phyloP scores from a whole-genome alignment of 2,113 vertebrate genomes.

The Amphilophus citrinellus region DNA sequence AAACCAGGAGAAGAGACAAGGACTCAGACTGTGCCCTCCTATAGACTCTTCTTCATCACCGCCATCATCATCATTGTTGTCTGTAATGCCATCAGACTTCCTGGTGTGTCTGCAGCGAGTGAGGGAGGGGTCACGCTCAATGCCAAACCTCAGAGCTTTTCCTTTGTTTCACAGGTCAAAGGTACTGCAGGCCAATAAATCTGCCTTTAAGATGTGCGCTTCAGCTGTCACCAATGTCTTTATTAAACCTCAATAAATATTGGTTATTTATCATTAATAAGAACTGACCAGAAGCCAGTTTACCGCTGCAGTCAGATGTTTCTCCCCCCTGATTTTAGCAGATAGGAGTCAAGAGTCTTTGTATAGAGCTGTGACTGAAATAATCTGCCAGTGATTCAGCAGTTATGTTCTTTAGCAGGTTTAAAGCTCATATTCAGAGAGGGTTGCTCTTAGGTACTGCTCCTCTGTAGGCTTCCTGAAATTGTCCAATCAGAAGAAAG shows the following conservation, averaged over 20 bases:
- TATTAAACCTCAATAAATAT: conserved; percentile 3
- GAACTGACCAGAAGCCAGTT: background rate
- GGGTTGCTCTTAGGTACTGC: background rate
- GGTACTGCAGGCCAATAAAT: background rate
- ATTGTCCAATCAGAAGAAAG: background rate
- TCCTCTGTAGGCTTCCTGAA: background rate
- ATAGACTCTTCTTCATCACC: conserved; percentile 53
- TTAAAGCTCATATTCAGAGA: too few species aligned
- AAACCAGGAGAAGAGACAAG: conserved; percentile 80
- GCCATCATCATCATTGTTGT: background rate
- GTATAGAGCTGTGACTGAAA: background rate
- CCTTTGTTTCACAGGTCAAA: conserved; percentile 7
- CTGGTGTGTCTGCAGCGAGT: background rate
- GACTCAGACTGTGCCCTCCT: conserved; percentile 86
- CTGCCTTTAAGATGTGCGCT: background rate
- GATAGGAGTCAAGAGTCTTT: too few species aligned
- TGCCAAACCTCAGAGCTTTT: conserved; percentile 65
- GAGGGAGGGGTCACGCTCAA: background rate
- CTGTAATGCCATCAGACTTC: background rate
- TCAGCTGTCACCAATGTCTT: background rate
- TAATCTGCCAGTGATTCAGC: background rate
- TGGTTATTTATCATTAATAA: background rate
- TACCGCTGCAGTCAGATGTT: too few species aligned
- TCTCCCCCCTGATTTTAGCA: background rate
- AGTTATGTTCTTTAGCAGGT: background rate